A percentile compares a stretch with the other conserved stretches of the same genome.
These are phyloP conservation scores for Setophaga kirtlandii DNA, from an alignment of 2,113 vertebrate species.

Conservation along the genomic window DNA sequence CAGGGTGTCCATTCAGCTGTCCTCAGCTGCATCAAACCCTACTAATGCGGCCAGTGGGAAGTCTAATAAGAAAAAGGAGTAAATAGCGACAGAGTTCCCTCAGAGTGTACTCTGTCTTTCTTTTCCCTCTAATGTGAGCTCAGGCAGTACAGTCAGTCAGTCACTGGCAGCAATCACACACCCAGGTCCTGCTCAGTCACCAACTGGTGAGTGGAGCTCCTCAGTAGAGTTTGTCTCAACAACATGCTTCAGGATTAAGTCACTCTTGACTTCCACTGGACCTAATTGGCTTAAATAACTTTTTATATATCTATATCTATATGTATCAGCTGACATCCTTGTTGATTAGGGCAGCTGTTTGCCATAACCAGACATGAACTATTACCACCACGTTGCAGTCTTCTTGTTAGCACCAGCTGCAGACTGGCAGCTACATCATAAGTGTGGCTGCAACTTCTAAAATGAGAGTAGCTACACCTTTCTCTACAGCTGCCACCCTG, in stretches of 20 bases:
- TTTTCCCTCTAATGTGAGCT: not conserved
- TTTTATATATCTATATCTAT: not conserved
- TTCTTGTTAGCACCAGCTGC: not conserved
- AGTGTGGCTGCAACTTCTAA: not conserved
- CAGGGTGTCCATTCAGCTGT: not conserved
- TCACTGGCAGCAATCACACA: not conserved
- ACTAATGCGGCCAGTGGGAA: not conserved
- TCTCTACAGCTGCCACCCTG: not conserved
- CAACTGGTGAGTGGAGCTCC: not conserved
- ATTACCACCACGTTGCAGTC: not conserved
- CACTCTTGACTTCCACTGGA: not conserved
- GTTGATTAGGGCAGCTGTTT: not conserved
- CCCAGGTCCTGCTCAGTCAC: not conserved
- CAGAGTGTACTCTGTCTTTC: not conserved
- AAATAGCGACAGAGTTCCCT: not conserved
- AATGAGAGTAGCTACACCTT: not conserved
- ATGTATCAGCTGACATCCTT: not conserved
- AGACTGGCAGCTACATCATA: not conserved
- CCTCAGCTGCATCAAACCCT: not conserved
- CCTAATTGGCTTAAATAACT: not conserved
- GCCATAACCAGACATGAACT: not conserved
- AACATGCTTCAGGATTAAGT: not conserved
- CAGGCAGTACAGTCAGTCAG: not conserved
- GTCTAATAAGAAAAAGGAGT: not conserved
- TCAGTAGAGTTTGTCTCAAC: not conserved